Evolutionary conservation across 1,140 invertebrate genomes (phyloP).

Genomic region (Caenorhabditis briggsae): DNA sequence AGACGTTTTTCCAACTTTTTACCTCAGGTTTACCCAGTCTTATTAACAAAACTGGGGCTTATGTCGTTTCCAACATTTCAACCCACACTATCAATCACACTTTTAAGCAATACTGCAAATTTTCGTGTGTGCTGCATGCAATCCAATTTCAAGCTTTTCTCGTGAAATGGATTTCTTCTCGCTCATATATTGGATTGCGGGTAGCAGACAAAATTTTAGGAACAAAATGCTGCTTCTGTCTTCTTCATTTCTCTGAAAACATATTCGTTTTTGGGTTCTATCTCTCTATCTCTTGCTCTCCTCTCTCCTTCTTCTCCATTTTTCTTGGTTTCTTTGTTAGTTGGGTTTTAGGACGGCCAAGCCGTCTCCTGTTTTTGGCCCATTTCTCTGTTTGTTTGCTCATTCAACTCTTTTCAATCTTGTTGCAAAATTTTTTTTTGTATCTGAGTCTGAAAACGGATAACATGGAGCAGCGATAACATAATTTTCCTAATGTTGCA

Average conservation of each 20-base stretch:
- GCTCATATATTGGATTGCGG: slow-evolving; percentile 9
- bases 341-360: slow-evolving; percentile 1
- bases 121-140: background rate
- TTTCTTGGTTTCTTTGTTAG: background rate
- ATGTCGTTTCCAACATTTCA: no score
- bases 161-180: no score
- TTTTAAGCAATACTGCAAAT: background rate
- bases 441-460: no score
- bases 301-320: background rate
- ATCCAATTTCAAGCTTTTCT: background rate
- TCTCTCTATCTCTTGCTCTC: background rate
- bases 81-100: no score
- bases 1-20: no score
- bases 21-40: no score
- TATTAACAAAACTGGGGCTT: no score
- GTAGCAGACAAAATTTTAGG: background rate
- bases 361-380: background rate
- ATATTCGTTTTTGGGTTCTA: background rate
- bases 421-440: background rate
- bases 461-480: no score
- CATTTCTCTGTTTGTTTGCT: slow-evolving; percentile 43
- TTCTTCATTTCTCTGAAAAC: slow-evolving; percentile 4
- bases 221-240: background rate
- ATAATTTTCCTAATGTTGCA: no score
- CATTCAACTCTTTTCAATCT: slow-evolving; percentile 2